Evolutionary conservation across 1,140 invertebrate species (phyloP), one percentile per base, ranked within the genome.

Genomic region (Micrasema longulum): DNA sequence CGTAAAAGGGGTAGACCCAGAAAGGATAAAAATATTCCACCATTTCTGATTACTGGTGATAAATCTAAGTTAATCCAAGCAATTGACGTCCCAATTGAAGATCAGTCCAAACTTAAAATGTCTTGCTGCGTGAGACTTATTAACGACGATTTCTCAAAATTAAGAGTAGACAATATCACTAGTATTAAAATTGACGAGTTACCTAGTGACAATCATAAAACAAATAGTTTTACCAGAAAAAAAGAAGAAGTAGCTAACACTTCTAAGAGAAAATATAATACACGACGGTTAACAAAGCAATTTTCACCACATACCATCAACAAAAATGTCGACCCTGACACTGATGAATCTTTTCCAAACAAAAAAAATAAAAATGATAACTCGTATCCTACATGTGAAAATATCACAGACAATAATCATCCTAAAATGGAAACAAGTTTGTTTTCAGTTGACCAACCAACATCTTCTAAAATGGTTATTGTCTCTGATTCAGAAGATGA

Each of bases 71-170:
- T 67, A 2, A 67, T 67, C 35, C 38, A 35, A 67, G 47, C 22
- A 16, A 53, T 18, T 14, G 6, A 20, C 7, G 50, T 67, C 14
- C 47, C 47, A 11, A 6, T 67, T 35, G 31, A 12, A 2, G 64
- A 67, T 20, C 64, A 67, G 35, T 16, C 14, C 10, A 67, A 53
- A 43, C 50, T 67, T 10, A 52, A 67, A 43, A 52, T 67, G 47
- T 2, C 35, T 12, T 67, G 47, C 20, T 23, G 64, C 20, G 64
- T 67, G n/a, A 36, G 23, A 9, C 6, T 67, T 11, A 11, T 26
- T 10, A 26, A 23, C 6, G 20, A 47, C 43, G 60, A 64, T 64
- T 64, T 60, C 10, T 9, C 7, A 14, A 60, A 20, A 22, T 41
- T 60, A 5, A 53, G n/a, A 53, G 23, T 4, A 5, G 14, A 31